Evolutionary conservation across 2,113 vertebrate species (phyloP), one percentile per base, ranked within the genome.

Genomic region (Pycnonotus jocosus): DNA sequence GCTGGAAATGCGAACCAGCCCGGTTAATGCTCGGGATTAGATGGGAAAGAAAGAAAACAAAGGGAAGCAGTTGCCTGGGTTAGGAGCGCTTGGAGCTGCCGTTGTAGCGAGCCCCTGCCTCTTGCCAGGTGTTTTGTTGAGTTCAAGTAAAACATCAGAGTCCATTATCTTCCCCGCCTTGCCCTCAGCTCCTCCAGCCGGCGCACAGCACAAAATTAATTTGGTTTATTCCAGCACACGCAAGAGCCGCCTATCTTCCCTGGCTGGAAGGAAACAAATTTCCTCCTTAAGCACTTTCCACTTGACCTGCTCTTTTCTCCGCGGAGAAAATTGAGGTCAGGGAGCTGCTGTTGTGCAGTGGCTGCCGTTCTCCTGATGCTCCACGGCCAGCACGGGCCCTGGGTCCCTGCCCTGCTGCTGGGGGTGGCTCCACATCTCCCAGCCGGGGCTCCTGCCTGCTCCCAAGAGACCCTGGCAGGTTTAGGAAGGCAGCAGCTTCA

Each of bases 301-400:
- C 97, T 97, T 96, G 97, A 97, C 95, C 96, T 97, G 94, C 94
- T 97, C 96, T 96, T 97, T 97, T 97, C 93, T 95, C 96, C 95
- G 31, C 76, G 5, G 91, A 97, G 96, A 97, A 96, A 97, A 98
- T 96, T 97, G 96, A 97, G 96, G 96, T 97, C 96, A 97, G 90
- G 78, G 66, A 95, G 95, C 72, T 17, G 66, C 73, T 35, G 82
- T 20, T 92, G 94, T 5, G 12, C 73, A 42, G 54, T 12, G 54
- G 71, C 90, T 90, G 95, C 82, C 3, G 6, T 51, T 73, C 83
- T 45, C 54, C 9, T 1, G 38, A 24, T 8, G 88, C 86, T 72
- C 79, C 4, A 11, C 13, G 6, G 50, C 61, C 2, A 2, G 8
- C 44, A 5, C 0, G 3, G 78, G 38, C 16, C 5, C 1, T 0